Conservation (phyloP, 2,797 vertebrate species). For the Synaphobranchus kaupii region DNA sequence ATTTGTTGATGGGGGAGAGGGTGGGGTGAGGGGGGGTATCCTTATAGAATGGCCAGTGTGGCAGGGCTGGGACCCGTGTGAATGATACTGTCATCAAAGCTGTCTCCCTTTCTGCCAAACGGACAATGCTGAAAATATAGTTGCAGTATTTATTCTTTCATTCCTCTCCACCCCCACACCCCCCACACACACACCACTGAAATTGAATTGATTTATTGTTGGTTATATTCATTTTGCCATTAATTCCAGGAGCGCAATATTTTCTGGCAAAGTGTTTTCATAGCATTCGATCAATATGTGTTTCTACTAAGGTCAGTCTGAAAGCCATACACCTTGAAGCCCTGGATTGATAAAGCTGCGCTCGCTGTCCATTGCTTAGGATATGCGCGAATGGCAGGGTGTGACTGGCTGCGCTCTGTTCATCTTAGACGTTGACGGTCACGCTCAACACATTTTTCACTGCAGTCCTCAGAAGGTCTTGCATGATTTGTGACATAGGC, state of each 20-base stretch:
- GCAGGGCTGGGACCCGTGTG: background rate
- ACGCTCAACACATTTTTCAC: background rate
- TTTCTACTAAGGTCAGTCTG: background rate
- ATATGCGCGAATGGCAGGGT: background rate
- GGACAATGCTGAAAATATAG: background rate
- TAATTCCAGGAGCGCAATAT: background rate
- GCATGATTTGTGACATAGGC: background rate
- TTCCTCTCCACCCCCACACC: background rate
- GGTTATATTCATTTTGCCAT: background rate
- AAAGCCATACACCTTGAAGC: background rate
- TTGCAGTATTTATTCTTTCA: background rate
- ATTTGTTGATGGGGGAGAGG: background rate
- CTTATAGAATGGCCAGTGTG: background rate
- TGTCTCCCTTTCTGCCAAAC: background rate
- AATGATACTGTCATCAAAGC: conserved; percentile 12
- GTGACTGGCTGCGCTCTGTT: background rate
- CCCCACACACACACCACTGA: background rate
- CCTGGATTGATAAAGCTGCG: background rate
- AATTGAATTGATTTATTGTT: background rate
- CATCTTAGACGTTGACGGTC: background rate
- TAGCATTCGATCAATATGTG: background rate
- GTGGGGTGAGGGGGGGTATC: background rate
- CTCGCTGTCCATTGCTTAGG: background rate
- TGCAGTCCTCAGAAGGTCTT: background rate
- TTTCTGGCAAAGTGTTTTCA: background rate